Percentiles rank a stretch among this genome's conserved stretches.
These are phyloP conservation scores for Aegithalos caudatus DNA, from an alignment of 2,113 vertebrate species.

Conservation along the genomic window DNA sequence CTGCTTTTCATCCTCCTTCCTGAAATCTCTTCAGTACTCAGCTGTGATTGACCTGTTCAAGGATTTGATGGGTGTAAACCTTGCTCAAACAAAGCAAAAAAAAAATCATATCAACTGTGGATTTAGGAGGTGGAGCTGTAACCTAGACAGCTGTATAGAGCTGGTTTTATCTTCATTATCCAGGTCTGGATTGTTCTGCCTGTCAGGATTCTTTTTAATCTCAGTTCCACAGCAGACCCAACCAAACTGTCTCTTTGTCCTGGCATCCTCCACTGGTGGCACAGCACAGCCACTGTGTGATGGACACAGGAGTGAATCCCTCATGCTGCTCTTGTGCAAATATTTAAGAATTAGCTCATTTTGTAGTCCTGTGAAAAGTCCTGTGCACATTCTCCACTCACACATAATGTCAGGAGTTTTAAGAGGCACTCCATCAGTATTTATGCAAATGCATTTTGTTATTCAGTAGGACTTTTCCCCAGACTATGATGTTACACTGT, in stretches of 20 bases:
- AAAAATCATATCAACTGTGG: not conserved
- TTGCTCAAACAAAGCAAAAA: not conserved
- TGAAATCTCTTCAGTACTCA: not conserved
- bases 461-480: not conserved
- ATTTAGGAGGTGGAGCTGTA: not conserved
- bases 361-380: not conserved
- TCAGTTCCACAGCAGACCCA: not conserved
- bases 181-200: not conserved
- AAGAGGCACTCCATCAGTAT: not conserved
- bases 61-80: not conserved
- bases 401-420: not conserved
- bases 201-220: not conserved
- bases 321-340: not conserved
- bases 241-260: not conserved
- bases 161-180: not conserved
- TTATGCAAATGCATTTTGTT: not conserved
- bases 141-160: not conserved
- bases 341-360: not conserved
- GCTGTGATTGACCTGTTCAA: not conserved
- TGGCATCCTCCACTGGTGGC: not conserved
- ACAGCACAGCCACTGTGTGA: not conserved
- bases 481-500: not conserved
- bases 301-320: not conserved
- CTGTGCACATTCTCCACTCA: not conserved
- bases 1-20: not conserved